Evolutionary conservation across 2,797 vertebrate genomes (phyloP), one percentile per base, ranked within the genome.

Genomic region (Chelonia mydas): DNA sequence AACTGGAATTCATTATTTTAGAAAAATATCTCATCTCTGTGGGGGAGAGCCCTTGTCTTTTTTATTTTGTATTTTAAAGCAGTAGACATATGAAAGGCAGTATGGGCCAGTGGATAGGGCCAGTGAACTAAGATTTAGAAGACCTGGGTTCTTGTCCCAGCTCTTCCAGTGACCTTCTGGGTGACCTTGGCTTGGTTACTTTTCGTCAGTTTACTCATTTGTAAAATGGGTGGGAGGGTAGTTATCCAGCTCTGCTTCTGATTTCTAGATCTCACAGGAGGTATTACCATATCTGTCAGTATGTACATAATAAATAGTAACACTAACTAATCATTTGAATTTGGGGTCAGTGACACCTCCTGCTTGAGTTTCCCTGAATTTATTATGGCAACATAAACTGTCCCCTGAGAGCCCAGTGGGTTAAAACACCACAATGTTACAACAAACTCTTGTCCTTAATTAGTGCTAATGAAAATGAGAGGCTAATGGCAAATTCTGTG

Each of bases 311-410:
- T 47, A 47, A 27, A 77, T 47, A 45, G 72, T 7, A 74, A 3
- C 27, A 17, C 7, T 28, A 31, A 11, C 13, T 77, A 49, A 28
- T 77, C 27, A 47, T 77, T 77, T 17, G 74, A 49, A 31, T 76
- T 16, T 77, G 12, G 11, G 27, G 45, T 77, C 74, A 77, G 51
- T 57, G 84, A 59, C 59, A 82, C 51, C 81, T 76, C 28, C 13
- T 81, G 16, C n/a, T 7, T 54, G 50, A 31, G 6, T 28, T 90
- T 72, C n/a, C 87, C 55, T 74, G 78, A 31, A 61, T 92, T 94
- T 86, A 74, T 90, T 84, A 74, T 50, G 49, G 61, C 76, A 88
- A 84, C 88, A 90, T 81, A 86, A 92, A 78, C 59, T 90, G 59
- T 59, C 45, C 68, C 28, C 33, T 88, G 81, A 86, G 45, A 84